phyloP scores from a whole-genome alignment of 2,113 vertebrate species.

The Gymnorhina tibicen region DNA sequence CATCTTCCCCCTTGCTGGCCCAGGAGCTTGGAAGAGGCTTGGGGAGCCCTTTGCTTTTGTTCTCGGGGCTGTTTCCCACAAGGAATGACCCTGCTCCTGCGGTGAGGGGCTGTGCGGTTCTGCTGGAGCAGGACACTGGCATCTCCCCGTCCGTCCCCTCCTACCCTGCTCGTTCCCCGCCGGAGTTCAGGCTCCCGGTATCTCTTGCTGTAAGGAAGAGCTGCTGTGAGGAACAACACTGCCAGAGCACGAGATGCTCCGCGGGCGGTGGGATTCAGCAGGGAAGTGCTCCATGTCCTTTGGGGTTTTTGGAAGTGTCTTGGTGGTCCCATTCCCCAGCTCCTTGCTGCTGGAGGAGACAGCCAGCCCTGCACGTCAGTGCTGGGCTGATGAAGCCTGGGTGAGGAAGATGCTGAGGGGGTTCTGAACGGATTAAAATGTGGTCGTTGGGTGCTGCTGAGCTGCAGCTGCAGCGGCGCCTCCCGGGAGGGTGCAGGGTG shows the following conservation, averaged over 20 bases:
- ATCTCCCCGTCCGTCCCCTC: neutral
- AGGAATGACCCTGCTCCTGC: fast-evolving
- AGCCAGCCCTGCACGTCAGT: fast-evolving
- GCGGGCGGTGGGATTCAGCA: neutral
- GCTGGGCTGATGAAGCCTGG: neutral
- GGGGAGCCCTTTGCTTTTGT: neutral
- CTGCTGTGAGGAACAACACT: neutral
- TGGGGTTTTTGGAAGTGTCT: neutral
- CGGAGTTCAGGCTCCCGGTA: neutral
- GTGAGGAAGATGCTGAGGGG: neutral
- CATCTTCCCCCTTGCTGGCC: neutral
- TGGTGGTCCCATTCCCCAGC: neutral
- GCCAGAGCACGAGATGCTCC: fast-evolving
- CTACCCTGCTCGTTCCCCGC: neutral
- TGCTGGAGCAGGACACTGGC: neutral
- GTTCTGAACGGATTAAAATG: neutral
- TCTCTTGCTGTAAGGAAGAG: neutral
- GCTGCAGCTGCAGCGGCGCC: neutral
- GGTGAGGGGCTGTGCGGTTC: fast-evolving
- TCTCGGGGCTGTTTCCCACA: neutral
- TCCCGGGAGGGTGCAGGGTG: fast-evolving
- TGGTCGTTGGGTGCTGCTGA: neutral
- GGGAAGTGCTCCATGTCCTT: neutral
- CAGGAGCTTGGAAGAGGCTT: neutral
- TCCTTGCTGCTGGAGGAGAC: neutral